Evolutionary conservation across 1,140 invertebrate genomes (phyloP), one percentile per base, ranked within the genome.

Genomic region (Cyclina sinensis): DNA sequence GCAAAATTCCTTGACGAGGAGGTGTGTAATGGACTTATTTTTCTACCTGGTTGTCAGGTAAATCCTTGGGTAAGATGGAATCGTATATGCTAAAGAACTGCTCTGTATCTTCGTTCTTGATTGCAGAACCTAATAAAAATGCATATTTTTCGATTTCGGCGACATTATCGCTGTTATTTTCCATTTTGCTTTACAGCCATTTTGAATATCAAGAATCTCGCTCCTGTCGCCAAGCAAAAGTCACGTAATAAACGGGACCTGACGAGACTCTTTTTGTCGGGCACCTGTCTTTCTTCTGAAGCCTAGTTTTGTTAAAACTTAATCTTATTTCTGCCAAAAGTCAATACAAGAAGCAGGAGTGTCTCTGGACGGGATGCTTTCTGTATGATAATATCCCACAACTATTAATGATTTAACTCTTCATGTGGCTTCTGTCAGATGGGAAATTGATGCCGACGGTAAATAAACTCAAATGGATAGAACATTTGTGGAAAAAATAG

Each of bases 111-210:
- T 93, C 90, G 89, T 92, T 93, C 88, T 90, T 91, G 30, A 94
- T 89, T 82, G 93, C 93, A 90, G 91, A 92, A 89, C 92, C 93
- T 70, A 94, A 84, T 18, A 94, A 90, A 89, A 94, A 92, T 84
- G 92, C 91, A 86, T 93, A 94, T 88, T 91, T 93, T 88, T 89
- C 90, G 59, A 90, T 91, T 89, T 93, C 92, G 89, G 91, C 91
- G 88, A 92, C 90, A 91, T 91, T 90, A 90, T 91, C 90, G 79
- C 59, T 88, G 83, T 89, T 82, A 76, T 83, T 88, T 91, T 94
- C 93, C 93, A 94, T 94, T 90, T 94, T 93, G 90, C 83, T 80
- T 83, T 74, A 81, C 87, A 91, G 93, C 93, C 93, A 94, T 94
- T 76, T 94, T 94, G 92, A 92, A 92, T 92, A 90, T 89, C 51